Base-by-base conservation (phyloP, 2,888 invertebrate genomes). In the Ornithoptera alexandrae region DNA sequence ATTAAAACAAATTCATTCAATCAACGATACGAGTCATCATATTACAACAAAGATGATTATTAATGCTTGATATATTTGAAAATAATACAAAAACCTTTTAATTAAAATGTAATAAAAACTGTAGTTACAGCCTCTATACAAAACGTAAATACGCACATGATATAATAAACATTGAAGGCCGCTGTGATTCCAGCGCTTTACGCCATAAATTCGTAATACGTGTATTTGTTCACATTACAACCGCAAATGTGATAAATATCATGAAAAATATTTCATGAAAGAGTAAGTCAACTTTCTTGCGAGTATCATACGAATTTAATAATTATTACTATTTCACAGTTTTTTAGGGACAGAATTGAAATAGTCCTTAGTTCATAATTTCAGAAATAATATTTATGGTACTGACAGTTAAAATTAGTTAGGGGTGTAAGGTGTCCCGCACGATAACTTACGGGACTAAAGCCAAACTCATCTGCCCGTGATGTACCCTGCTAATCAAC, bases 191-290 rank as follows among this genome's bases (percentile, higher is more conserved):
- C 18, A 30, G 22, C 36, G 2, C 42, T 42, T 46, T 24, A 65
- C 58, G 39, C 39, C 46, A 65, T 57, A 18, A 65, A 59, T 65
- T 39, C 39, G 57, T 56, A 65, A 8, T 46, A 57, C 65, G 65
- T 57, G 24, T 65, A 24, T 65, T 65, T 65, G 58, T 42, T 58
- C 18, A 65, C 18, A 22, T 65, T 18, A 62, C 61, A 57, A 50
- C 7, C 39, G 56, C 36, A 56, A 42, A 63, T 46, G 39, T 57
- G 22, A 24, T 18, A 65, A 24, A 12, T 58, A 58, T 12, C 58
- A 15, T 15, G 24, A 58, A 58, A 22, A 5, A 22, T 58, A 24
- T 12, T 58, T 24, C 20, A 56, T 58, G 15, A 24, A 53, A 18
- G 2, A 18, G 18, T 6, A 53, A n/a, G 3, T 46, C 12, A 17